A percentile compares a stretch with the other conserved stretches of the same genome.
Evolutionary conservation across 2,888 invertebrate species (phyloP).

Genomic region (Coelinius sp.): DNA sequence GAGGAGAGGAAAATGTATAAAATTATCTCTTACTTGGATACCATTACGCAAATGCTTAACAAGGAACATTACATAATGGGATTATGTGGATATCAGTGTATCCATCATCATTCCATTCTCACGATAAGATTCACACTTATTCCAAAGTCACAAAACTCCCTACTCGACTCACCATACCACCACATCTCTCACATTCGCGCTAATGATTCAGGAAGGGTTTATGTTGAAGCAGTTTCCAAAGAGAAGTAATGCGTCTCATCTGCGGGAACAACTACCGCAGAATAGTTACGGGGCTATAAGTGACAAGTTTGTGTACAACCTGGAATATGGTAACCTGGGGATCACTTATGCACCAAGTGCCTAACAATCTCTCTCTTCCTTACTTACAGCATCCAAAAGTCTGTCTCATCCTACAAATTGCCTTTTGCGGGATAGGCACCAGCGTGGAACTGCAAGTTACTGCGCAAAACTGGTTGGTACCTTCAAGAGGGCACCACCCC

Average conservation of each 20-base stretch:
- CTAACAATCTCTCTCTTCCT: constrained; percentile 28
- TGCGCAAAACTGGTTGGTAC: constrained; percentile 41
- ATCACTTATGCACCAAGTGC: constrained; percentile 60
- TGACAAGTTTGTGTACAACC: constrained; percentile 63
- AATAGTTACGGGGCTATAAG: constrained; percentile 58
- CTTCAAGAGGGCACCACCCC: not conserved
- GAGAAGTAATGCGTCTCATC: constrained; percentile 12
- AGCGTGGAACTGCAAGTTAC: constrained; percentile 57
- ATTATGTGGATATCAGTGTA: too few species aligned
- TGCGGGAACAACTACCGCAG: constrained; percentile 40
- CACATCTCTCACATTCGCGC: not conserved
- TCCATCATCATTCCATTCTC: too few species aligned
- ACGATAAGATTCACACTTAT: too few species aligned
- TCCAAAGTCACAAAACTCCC: too few species aligned
- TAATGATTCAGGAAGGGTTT: not conserved
- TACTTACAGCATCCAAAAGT: not conserved
- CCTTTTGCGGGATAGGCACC: constrained; percentile 48
- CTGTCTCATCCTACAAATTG: constrained; percentile 49
- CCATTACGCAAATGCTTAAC: too few species aligned
- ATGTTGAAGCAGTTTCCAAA: not conserved
- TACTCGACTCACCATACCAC: too few species aligned
- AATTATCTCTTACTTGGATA: too few species aligned
- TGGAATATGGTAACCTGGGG: constrained; percentile 52
- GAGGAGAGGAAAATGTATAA: too few species aligned
- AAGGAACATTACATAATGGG: too few species aligned